Evolutionary conservation across 2,888 invertebrate species (phyloP), one percentile per base, ranked within the genome.

Genomic region (Ypsolopha sequella): DNA sequence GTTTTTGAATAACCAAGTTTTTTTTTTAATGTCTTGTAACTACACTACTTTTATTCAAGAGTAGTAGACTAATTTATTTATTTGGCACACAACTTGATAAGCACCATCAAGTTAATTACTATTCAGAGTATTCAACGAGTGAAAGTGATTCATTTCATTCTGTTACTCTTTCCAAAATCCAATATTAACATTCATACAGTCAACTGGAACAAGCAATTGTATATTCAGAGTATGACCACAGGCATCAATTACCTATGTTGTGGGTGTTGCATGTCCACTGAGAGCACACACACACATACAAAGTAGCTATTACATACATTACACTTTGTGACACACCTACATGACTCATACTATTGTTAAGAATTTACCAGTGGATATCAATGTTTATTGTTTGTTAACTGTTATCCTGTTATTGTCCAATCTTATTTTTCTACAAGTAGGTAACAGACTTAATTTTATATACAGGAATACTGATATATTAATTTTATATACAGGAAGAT

Each of bases 331-430:
- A 70, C 81, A 80, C 81, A 79, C 81, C 81, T 36, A 47, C n/a
- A 67, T 84, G 82, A 82, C 65, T 81, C 82, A 82, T 69, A 45
- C 62, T 54, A 70, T 71, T 75, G 70, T 73, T 59, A 65, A 43
- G 14, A 43, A 9, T 24, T 43, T 43, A 43, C 14, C 14, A 14
- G 43, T 10, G 43, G 24, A 4, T 43, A 24, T 14, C 13, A 14
- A 24, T n/a, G 14, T 43, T 9, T n/a, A 38, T 10, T 38, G 9
- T 43, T 43, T 43, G 13, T 6, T 14, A 9, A 43, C 14, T 24
- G 6, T 45, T 7, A 34, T 45, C 24, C 8, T 8, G 45, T 35
- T 35, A 34, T 11, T 43, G n/a, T 24, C 24, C 24, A 24, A 24
- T 24, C 24, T 24, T 24, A 24, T 24, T 24, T 43, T 43, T 43